Percentiles rank a stretch among this genome's conserved stretches.
Conservation (phyloP, 2,888 invertebrate genomes). For the Philonicus albiceps region DNA sequence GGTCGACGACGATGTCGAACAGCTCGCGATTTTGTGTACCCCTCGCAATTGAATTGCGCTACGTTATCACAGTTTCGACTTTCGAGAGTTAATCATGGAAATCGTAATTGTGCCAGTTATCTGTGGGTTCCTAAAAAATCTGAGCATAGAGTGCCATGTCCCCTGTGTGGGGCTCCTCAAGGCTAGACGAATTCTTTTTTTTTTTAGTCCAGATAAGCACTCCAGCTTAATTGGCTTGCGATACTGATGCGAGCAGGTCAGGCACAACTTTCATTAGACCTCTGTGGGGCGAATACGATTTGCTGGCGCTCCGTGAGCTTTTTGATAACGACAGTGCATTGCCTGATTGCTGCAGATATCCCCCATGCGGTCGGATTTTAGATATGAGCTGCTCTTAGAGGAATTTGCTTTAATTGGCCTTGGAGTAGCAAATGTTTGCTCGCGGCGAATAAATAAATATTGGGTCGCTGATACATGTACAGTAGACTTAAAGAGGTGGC, state of each 20-base stretch:
- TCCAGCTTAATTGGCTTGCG: neutral
- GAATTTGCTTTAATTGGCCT: neutral
- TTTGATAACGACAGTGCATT: neutral
- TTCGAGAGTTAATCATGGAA: neutral
- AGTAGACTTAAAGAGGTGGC: neutral
- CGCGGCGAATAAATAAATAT: neutral
- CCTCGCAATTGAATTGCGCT: neutral
- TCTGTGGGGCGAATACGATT: neutral
- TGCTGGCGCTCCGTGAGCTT: neutral
- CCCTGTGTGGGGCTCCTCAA: neutral
- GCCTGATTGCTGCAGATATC: neutral
- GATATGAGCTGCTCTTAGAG: neutral
- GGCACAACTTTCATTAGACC: neutral
- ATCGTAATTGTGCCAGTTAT: neutral
- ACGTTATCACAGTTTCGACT: neutral
- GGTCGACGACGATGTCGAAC: neutral
- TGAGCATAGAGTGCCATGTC: neutral
- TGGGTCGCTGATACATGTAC: neutral
- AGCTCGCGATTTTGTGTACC: neutral
- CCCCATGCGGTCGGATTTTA: neutral
- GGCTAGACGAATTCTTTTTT: neutral
- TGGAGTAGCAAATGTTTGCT: neutral
- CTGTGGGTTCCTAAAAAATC: neutral
- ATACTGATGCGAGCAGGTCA: neutral
- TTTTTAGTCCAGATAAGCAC: neutral